Percentiles rank a stretch among this genome's conserved stretches.
phyloP scores from a whole-genome alignment of 1,140 invertebrate species.

The Ctenoplectra terminalis region DNA sequence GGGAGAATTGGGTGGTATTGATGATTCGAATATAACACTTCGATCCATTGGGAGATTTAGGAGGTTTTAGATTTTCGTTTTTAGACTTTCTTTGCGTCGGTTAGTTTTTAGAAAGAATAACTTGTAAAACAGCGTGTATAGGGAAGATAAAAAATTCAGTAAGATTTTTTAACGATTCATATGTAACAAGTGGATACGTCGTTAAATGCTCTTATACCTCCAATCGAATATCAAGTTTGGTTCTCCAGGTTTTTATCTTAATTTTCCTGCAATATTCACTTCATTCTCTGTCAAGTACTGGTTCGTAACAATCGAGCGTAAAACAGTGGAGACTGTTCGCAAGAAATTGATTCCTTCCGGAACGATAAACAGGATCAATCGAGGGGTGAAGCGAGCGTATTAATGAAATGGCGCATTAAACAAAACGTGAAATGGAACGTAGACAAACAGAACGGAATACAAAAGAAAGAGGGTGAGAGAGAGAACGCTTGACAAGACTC shows the following conservation, averaged over 20 bases:
- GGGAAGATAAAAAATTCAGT: no score
- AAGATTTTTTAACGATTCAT: background rate
- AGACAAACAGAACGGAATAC: background rate
- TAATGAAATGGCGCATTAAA: conserved; percentile 36
- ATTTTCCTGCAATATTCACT: background rate
- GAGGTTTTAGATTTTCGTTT: no score
- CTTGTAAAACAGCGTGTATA: no score
- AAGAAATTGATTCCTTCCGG: conserved; percentile 30
- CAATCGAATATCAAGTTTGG: background rate
- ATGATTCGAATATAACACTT: no score
- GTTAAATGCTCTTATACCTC: no score
- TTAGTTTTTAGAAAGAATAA: no score
- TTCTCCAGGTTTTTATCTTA: background rate
- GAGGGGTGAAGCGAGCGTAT: background rate
- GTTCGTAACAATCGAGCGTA: background rate
- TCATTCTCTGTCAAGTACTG: background rate
- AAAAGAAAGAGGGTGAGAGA: no score
- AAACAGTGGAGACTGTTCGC: background rate
- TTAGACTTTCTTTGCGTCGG: no score
- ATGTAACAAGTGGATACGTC: background rate
- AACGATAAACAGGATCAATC: background rate
- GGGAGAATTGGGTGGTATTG: no score
- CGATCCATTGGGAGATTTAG: no score
- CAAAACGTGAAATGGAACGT: conserved; percentile 19
- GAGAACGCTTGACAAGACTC: conserved; percentile 1